A percentile compares a stretch with the other conserved stretches of the same genome.
Evolutionary conservation across 2,888 invertebrate species (phyloP).

Genomic region (Elmis aenea): DNA sequence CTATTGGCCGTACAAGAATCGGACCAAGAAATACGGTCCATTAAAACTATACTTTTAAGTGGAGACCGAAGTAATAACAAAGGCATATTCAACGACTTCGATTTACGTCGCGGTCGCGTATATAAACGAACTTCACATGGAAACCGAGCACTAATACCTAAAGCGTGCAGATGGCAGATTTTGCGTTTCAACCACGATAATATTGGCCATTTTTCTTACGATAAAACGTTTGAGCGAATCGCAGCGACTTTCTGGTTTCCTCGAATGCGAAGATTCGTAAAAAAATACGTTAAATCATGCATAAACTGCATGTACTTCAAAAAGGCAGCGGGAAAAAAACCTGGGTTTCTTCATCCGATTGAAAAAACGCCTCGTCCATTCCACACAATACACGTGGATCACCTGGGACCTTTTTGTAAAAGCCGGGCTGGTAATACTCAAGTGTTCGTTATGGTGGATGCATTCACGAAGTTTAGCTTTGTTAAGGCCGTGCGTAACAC

Average conservation of each 20-base stretch:
- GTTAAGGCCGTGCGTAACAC: conserved; percentile 13
- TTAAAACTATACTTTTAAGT: conserved; percentile 15
- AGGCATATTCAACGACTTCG: conserved; percentile 19
- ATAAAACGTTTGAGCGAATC: conserved; percentile 26
- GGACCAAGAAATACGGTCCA: too few relatives aligned
- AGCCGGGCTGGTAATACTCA: conserved; percentile 14
- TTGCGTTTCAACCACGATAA: conserved; percentile 25
- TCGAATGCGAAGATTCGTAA: conserved; percentile 18
- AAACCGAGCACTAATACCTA: conserved; percentile 21
- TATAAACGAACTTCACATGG: conserved; percentile 15
- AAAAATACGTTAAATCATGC: conserved; percentile 7
- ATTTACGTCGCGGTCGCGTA: conserved; percentile 16
- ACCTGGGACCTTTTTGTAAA: conserved; percentile 5
- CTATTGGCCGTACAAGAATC: too few relatives aligned
- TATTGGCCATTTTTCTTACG: conserved; percentile 29
- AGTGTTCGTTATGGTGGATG: conserved; percentile 21
- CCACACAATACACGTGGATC: conserved; percentile 8
- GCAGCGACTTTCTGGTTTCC: conserved; percentile 26
- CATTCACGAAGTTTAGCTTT: conserved; percentile 28
- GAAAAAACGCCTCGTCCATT: conserved; percentile 3
- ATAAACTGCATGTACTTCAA: conserved; percentile 10
- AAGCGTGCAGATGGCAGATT: conserved; percentile 25
- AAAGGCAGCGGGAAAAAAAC: conserved; percentile 6
- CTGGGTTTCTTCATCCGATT: conserved; percentile 9
- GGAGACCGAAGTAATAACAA: conserved; percentile 11